Evolutionary conservation across 2,888 invertebrate genomes (phyloP), one percentile per base, ranked within the genome.

Genomic region (Odontocerum albicorne): DNA sequence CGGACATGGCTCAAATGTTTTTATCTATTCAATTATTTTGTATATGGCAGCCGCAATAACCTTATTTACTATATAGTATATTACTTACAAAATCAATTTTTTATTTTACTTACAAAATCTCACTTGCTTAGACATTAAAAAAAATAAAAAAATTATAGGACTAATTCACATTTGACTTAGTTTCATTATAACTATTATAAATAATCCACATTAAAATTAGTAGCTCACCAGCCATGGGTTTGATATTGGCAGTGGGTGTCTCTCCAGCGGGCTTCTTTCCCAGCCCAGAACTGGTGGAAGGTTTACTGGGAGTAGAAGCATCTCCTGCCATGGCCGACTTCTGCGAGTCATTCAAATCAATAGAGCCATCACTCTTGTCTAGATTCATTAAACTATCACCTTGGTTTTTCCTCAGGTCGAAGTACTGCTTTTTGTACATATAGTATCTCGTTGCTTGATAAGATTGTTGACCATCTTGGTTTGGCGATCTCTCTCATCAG

Each of bases 201-300:
- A n/a, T n/a, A n/a, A n/a, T n/a, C n/a, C n/a, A n/a, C n/a, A n/a
- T n/a, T 27, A 27, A 27, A 27, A 27, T 12, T 10, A 12, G 12
- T 32, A 68, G 64, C 40, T 72, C 78, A 64, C 92, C 92, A 2
- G 95, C 90, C 88, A 96, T 92, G 0, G 96, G 96, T 70, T 93
- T 92, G 36, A 96, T 96, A 68, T 96, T 96, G 3, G 96, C 96
- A 1, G 94, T 96, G 0, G 82, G 82, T 8, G 83, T 81, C 27
- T 83, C 83, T 2, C 77, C 76, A 8, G 77, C 77, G 2, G 77
- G 72, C 65, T 84, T 84, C 46, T 83, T 84, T 56, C 81, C 71
- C 66, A 84, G 73, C 64, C 84, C 78, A 59, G 89, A 82, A 64
- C 87, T 84, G 2, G 84, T 82, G 33, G 85, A 83, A 15, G 90